These are phyloP conservation scores for Alaudala cheleensis DNA, from an alignment of 2,113 vertebrate genomes.

Conservation along the genomic window DNA sequence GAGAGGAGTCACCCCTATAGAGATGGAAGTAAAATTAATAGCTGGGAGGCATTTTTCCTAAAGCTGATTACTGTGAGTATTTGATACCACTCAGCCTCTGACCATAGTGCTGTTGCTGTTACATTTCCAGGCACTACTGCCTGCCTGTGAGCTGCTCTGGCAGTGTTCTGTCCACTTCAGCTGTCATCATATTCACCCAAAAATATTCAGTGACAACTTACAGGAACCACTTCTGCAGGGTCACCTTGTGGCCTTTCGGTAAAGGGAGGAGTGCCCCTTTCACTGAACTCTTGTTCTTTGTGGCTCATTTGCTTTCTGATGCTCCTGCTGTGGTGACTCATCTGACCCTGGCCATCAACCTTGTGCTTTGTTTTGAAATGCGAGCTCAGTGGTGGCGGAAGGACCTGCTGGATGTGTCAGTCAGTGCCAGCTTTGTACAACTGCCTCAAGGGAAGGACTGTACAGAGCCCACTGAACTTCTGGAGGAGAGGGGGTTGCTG, in stretches of 20 bases:
- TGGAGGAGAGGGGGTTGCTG: background rate
- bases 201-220: constrained; percentile 1
- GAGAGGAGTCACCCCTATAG: background rate
- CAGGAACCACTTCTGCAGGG: background rate
- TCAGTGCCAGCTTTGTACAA: constrained; percentile 31
- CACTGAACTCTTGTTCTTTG: background rate
- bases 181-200: background rate
- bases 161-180: background rate
- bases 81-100: background rate
- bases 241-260: constrained; percentile 4
- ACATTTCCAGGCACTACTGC: background rate
- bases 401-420: background rate
- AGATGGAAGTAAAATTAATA: background rate
- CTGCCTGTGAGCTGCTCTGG: background rate
- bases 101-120: background rate
- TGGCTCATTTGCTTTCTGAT: constrained; percentile 43
- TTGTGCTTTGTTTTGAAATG: constrained; percentile 44
- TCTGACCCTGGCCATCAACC: background rate
- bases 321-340: constrained; percentile 11
- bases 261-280: constrained; percentile 10
- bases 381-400: background rate
- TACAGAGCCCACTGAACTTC: background rate
- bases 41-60: background rate
- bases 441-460: constrained; percentile 26
- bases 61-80: background rate